Evolutionary conservation across 1,140 invertebrate genomes (phyloP).

Genomic region (Steinernema feltiae): DNA sequence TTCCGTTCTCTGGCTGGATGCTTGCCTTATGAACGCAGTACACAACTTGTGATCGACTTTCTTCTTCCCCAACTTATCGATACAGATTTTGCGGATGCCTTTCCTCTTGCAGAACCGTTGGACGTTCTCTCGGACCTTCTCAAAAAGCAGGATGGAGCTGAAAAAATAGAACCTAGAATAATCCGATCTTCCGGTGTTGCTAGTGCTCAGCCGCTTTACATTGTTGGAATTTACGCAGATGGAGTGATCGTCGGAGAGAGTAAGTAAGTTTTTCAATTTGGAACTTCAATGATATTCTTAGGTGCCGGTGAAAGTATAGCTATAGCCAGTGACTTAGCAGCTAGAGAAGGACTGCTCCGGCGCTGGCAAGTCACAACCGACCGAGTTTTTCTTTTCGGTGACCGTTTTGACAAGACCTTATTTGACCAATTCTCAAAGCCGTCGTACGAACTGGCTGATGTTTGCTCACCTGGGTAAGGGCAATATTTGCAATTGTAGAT

Average conservation of each 20-base stretch:
- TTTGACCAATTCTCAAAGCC: constrained; percentile 9
- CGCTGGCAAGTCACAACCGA: constrained; percentile 44
- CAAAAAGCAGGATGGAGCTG: constrained; percentile 27
- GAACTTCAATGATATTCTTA: constrained; percentile 28
- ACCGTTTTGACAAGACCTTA: constrained; percentile 16
- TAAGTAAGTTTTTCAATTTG: constrained; percentile 32
- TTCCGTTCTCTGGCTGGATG: constrained; percentile 24
- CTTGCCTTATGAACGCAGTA: constrained; percentile 16
- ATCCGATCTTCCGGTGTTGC: constrained; percentile 37
- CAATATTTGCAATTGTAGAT: constrained; percentile 17
- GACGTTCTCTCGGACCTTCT: constrained; percentile 44
- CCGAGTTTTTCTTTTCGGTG: constrained; percentile 23
- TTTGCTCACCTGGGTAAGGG: constrained; percentile 20
- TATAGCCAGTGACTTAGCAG: constrained; percentile 52
- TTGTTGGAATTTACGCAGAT: constrained; percentile 52
- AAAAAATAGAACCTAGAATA: constrained; percentile 43
- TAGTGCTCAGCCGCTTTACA: constrained; percentile 46
- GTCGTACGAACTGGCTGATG: constrained; percentile 18
- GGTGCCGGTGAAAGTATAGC: constrained; percentile 45
- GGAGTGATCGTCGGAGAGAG: constrained; percentile 42
- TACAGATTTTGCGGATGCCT: constrained; percentile 42
- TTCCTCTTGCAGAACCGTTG: constrained; percentile 47
- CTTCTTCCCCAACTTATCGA: constrained; percentile 33
- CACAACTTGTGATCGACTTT: constrained; percentile 32
- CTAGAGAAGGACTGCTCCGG: constrained; percentile 43